A percentile compares a stretch with the other conserved stretches of the same genome.
phyloP scores from a whole-genome alignment of 2,797 vertebrate genomes.

The Bradypodion ventrale region DNA sequence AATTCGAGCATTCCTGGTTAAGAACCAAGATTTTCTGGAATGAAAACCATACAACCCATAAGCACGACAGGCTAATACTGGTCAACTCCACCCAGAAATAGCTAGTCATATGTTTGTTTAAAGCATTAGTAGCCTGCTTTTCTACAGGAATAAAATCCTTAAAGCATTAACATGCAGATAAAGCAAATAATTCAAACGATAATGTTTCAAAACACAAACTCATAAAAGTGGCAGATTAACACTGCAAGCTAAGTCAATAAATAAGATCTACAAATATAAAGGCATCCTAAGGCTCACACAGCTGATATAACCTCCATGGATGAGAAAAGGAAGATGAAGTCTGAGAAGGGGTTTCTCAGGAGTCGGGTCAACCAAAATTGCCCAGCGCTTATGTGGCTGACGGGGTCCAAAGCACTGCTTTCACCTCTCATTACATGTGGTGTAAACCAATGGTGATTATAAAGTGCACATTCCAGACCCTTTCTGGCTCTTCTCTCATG shows the following conservation, averaged over 20 bases:
- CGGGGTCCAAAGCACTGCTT: too few species aligned
- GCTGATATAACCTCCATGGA: too few species aligned
- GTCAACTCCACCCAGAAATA: background rate
- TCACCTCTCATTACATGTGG: background rate
- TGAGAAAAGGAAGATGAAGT: too few species aligned
- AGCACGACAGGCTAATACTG: background rate
- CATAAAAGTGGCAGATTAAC: background rate
- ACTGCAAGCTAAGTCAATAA: too few species aligned
- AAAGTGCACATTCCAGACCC: background rate
- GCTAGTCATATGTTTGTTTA: background rate
- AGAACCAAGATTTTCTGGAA: background rate
- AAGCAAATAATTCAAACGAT: background rate
- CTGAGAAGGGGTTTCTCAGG: too few species aligned
- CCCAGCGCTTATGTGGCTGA: too few species aligned
- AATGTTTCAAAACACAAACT: background rate
- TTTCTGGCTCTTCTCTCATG: background rate
- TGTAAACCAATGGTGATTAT: background rate
- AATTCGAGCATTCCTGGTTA: background rate
- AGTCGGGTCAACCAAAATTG: too few species aligned
- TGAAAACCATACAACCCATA: background rate
- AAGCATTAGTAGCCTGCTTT: background rate
- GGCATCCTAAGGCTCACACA: too few species aligned
- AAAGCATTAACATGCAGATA: background rate
- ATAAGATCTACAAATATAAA: too few species aligned
- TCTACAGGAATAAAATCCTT: background rate